Evolutionary conservation across 2,797 vertebrate species (phyloP), one percentile per base, ranked within the genome.

Genomic region (Sciaenops ocellatus): DNA sequence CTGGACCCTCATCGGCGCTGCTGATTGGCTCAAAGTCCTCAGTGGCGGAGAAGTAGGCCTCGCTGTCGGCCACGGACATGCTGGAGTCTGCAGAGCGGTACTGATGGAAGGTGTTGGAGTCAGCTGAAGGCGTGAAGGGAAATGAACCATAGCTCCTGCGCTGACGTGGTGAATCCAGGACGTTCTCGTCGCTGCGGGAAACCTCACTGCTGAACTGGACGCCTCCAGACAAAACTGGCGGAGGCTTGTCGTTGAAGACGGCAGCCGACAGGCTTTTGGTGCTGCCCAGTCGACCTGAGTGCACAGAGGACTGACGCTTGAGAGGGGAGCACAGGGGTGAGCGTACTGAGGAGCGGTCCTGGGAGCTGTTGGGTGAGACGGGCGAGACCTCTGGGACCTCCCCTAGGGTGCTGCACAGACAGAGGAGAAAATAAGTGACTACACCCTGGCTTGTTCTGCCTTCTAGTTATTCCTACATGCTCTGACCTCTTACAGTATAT

Each of bases 11-110:
- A 38, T 99, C 98, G 0, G 94, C 93, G 0, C 98, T 99, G 89
- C 98, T 99, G 82, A 99, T 97, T 0, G 97, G 98, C 77, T 99
- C 98, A 71, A 99, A 98, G 89, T 99, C 98, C 80, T 99, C 98
- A 0, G 97, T 94, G 0, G 98, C 98, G 0, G 98, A 99, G 89
- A 98, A 99, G 91, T 99, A 99, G 74, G 98, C 98, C 94, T 99
- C 98, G 0, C 98, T 99, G 71, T 99, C 98, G 0, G 98, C 98
- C 91, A 99, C 95, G 0, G 98, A 99, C 97, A 99, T 98, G 77
- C 97, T 99, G 64, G 98, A 99, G 89, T 98, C 98, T 69, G 98
- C 97, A 0, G 98, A 99, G 71, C 98, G 98, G 90, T 99, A 99
- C 69, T 99, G 98, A 87, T 98, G 98, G 93, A 99, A 99, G 0